phyloP scores from a whole-genome alignment of 2,888 invertebrate genomes.

The Xanthia togata region DNA sequence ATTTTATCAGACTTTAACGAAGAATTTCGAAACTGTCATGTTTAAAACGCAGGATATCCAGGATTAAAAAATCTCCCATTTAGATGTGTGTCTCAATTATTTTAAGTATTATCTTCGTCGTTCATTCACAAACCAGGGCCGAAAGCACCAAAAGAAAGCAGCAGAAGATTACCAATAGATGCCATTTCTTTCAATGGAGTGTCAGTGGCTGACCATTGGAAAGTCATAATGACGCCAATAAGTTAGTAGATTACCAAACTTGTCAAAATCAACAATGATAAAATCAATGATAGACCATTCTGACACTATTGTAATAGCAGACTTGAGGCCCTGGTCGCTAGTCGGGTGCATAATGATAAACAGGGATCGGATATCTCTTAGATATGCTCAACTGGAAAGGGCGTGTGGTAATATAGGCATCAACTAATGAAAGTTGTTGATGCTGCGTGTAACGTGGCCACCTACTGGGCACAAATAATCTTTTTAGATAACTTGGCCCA shows the following conservation, averaged over 20 bases:
- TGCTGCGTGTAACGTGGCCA: neutral
- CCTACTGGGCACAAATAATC: no score
- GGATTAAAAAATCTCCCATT: conserved; percentile 6
- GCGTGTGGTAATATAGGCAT: neutral
- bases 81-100: neutral
- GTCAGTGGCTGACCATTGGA: no score
- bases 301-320: no score
- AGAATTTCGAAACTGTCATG: conserved; percentile 3
- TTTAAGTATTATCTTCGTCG: neutral
- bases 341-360: neutral
- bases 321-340: no score
- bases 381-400: neutral
- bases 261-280: no score
- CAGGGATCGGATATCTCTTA: neutral
- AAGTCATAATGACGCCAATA: no score
- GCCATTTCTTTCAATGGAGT: no score
- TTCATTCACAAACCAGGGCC: neutral
- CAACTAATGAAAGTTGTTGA: neutral
- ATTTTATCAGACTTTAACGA: conserved; percentile 20
- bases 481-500: neutral
- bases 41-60: neutral
- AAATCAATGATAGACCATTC: no score
- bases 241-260: no score
- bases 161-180: no score
- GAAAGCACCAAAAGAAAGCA: no score